phyloP scores from a whole-genome alignment of 2,888 invertebrate genomes.

The Petrolisthes manimaculis region DNA sequence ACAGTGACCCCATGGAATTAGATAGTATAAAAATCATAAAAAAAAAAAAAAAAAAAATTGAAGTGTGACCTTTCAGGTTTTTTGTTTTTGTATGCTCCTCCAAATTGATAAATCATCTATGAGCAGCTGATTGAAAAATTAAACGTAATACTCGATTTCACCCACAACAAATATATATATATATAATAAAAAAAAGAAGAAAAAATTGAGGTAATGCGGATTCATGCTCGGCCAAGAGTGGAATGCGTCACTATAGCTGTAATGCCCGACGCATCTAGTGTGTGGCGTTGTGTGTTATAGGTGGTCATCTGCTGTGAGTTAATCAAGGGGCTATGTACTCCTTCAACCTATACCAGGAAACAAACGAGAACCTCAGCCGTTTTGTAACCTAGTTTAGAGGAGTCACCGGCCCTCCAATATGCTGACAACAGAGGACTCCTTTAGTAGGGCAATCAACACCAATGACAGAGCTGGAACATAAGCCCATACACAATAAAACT shows the following conservation, averaged over 20 bases:
- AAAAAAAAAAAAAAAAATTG: not conserved
- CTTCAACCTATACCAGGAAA: not conserved
- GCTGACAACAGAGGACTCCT: no score
- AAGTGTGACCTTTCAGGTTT: slow-evolving; percentile 37
- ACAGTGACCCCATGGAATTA: slow-evolving; percentile 30
- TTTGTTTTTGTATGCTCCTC: slow-evolving; percentile 10
- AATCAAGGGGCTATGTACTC: no score
- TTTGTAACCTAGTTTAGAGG: no score
- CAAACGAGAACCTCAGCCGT: not conserved
- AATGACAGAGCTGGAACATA: no score
- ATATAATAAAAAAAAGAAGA: slow-evolving; percentile 2
- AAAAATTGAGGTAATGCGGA: slow-evolving; percentile 14
- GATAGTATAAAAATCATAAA: not conserved
- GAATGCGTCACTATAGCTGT: slow-evolving; percentile 11
- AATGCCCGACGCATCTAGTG: not conserved
- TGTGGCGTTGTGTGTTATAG: no score
- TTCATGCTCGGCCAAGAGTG: slow-evolving; percentile 24
- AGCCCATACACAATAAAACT: no score
- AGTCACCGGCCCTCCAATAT: no score
- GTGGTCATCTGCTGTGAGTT: no score
- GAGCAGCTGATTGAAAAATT: slow-evolving; percentile 13
- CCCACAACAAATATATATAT: slow-evolving; percentile 32
- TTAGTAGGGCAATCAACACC: no score
- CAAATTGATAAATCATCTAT: slow-evolving; percentile 31
- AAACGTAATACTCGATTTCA: slow-evolving; percentile 19